Base-by-base conservation (phyloP, 2,113 vertebrate species). In the Festucalex cinctus region DNA sequence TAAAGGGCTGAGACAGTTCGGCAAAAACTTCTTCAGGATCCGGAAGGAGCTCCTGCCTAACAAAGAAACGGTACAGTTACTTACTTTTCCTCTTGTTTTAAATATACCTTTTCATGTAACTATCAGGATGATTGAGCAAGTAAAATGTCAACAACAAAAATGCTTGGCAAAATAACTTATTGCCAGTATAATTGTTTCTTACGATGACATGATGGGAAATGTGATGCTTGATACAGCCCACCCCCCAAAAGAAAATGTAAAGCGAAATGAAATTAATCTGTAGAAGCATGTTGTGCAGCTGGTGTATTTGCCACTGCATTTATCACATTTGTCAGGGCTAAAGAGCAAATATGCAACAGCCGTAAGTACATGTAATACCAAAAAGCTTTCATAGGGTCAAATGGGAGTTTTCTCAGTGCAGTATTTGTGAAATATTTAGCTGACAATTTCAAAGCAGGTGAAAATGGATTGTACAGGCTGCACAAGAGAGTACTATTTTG, bases 21-120 rank as follows among this genome's bases (percentile, higher is more conserved):
- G 97, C 84, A 99, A 99, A 93, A 99, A 99, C 95, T 99, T 99
- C 94, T 99, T 99, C 93, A 93, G 96, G 91, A 99, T 99, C 90
- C 93, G 96, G 79, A 99, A 98, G 91, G 97, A 96, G 84, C 92
- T 96, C 80, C 94, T 96, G 77, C 95, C 95, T 81, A 94, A 91
- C 91, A 96, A 96, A 92, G 95, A 96, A 83, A 96, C 95, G 72
- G 95, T 95, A 91, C 39, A 91, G 93, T 83, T 51, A 10, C 48
- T 74, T 74, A n/a, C 66, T 71, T n/a, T 70, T 4, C 65, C 37
- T 58, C 10, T 68, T 53, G 37, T 35, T 61, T 12, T 6, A 22
- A 24, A 26, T 41, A 5, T 59, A 44, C 14, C 48, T 14, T 49
- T 10, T 62, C 26, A 61, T 41, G 24, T 66, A 63, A 71, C 39